phyloP scores from a whole-genome alignment of 2,113 vertebrate genomes.

The Notothenia rossii region DNA sequence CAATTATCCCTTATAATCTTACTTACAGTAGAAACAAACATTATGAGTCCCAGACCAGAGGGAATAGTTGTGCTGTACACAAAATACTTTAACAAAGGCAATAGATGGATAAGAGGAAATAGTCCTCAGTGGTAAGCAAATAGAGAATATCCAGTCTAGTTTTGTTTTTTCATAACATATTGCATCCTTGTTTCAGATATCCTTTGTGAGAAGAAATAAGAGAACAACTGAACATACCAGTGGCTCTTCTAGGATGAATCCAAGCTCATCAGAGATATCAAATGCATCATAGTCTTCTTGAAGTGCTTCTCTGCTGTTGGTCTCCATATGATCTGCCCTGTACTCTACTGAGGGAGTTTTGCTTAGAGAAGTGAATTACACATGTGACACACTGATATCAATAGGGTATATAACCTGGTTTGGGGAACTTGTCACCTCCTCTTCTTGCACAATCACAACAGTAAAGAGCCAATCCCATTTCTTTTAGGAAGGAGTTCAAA shows the following conservation, averaged over 20 bases:
- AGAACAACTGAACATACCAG: constrained; percentile 53
- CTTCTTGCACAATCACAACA: constrained; percentile 25
- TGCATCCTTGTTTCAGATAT: background rate
- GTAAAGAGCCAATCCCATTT: constrained; percentile 49
- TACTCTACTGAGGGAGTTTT: background rate
- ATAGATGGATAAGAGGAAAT: constrained; percentile 11
- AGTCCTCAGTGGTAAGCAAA: background rate
- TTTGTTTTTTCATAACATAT: background rate
- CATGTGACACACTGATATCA: background rate
- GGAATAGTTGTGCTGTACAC: constrained; percentile 1
- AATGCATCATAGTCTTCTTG: constrained; percentile 61
- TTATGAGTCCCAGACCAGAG: constrained; percentile 21
- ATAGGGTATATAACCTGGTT: too few relatives aligned
- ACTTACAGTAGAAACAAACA: constrained; percentile 28
- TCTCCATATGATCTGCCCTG: constrained; percentile 47
- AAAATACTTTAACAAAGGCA: constrained; percentile 13
- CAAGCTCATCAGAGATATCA: constrained; percentile 66
- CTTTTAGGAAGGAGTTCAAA: constrained; percentile 2
- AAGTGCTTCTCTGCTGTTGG: constrained; percentile 45
- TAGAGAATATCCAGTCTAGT: background rate
- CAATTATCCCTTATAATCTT: constrained; percentile 13
- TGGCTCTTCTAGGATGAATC: constrained; percentile 73
- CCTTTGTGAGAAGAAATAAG: constrained; percentile 14
- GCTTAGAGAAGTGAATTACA: constrained; percentile 1
- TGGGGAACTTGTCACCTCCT: constrained; percentile 31